phyloP scores from a whole-genome alignment of 2,888 invertebrate species.

The Neoscelio sp. region DNA sequence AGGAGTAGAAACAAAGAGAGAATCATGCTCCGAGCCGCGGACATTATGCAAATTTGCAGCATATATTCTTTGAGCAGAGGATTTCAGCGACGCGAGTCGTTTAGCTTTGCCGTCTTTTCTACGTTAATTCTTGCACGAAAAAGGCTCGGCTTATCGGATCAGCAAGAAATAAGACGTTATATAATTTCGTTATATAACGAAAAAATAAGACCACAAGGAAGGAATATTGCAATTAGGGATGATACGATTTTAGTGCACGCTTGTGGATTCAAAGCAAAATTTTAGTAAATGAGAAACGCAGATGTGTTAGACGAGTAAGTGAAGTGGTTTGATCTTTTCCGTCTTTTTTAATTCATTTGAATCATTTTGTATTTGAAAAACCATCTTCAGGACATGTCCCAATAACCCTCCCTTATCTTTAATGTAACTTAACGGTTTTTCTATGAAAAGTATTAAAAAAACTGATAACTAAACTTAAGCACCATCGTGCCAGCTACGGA shows the following conservation, averaged over 20 bases:
- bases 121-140: slow-evolving; percentile 65
- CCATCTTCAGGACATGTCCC: too few relatives aligned
- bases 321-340: too few relatives aligned
- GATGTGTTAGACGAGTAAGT: too few relatives aligned
- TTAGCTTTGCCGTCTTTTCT: slow-evolving; percentile 54
- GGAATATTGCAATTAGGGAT: slow-evolving; percentile 38
- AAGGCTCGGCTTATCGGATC: slow-evolving; percentile 64
- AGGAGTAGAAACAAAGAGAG: slow-evolving; percentile 59
- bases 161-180: slow-evolving; percentile 57
- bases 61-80: slow-evolving; percentile 65
- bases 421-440: too few relatives aligned
- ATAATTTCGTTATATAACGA: too few relatives aligned
- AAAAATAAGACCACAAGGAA: slow-evolving; percentile 41
- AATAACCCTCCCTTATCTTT: too few relatives aligned
- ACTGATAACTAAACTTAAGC: too few relatives aligned
- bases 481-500: too few relatives aligned
- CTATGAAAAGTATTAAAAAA: too few relatives aligned
- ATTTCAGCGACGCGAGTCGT: slow-evolving; percentile 61
- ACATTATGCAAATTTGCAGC: slow-evolving; percentile 68
- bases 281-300: slow-evolving; percentile 35
- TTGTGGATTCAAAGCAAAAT: slow-evolving; percentile 21
- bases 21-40: slow-evolving; percentile 51
- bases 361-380: too few relatives aligned
- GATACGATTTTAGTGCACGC: slow-evolving; percentile 21
- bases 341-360: too few relatives aligned